Base-by-base conservation (phyloP, 2,888 invertebrate genomes). In the Brachylomia viminalis region DNA sequence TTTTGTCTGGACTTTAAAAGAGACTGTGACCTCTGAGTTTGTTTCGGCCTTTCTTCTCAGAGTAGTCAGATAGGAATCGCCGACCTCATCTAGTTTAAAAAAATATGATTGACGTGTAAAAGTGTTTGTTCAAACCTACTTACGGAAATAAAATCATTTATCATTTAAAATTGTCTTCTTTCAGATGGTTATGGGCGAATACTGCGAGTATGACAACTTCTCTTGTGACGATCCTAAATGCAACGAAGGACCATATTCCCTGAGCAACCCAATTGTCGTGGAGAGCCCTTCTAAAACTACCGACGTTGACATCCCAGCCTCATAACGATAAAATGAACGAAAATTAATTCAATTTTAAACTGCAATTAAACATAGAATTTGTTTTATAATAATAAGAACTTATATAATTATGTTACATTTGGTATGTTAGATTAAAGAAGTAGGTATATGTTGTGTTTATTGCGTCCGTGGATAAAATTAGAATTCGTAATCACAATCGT, bases 161-260 rank as follows among this genome's bases (percentile, higher is more conserved):
- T n/a, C n/a, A n/a, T n/a, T n/a, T n/a, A n/a, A n/a, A 61, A 33
- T 23, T n/a, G 27, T 65, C 7, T 74, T 66, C 66, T 82, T 88
- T 49, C 92, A 96, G 96, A 91, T 89, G 77, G 91, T 96, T 70
- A 90, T 95, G 88, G 96, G 96, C 0, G 94, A 96, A 82, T 95
- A 92, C 85, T 96, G 96, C 83, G 95, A 96, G 85, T 96, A 90
- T 75, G 96, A 96, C 80, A 96, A 96, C 86, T 96, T 94, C 87
- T 95, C 95, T 0, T 96, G 96, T 82, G 92, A 93, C 47, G 95
- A 92, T 0, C 92, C 95, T 0, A 92, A 91, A 75, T 96, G 96
- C 90, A 94, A 92, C 77, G 96, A 96, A 87, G 96, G 96, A 0
- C 96, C 96, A 0, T 96, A 95, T 86, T 91, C 90, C 8, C 86